These are phyloP conservation scores for Pipra filicauda DNA, from an alignment of 2,113 vertebrate species.

Conservation along the genomic window DNA sequence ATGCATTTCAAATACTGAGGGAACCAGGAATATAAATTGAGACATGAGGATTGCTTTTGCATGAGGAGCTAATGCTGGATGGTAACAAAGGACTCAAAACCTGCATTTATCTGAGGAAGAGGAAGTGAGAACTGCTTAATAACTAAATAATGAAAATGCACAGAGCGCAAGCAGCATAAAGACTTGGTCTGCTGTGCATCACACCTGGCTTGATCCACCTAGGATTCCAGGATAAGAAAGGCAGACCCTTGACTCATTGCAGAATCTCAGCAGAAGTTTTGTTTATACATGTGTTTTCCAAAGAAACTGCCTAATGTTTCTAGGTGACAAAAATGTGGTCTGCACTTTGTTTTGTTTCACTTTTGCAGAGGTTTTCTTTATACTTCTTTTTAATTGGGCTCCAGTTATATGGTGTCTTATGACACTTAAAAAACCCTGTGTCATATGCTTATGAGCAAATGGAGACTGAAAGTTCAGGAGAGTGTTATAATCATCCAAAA, in stretches of 20 bases:
- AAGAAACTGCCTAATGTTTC: not conserved
- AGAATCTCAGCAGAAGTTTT: not conserved
- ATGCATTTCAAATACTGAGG: not conserved
- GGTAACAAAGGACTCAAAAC: not conserved
- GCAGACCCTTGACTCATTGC: not conserved
- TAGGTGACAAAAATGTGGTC: not conserved
- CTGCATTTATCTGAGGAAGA: not conserved
- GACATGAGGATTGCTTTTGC: not conserved
- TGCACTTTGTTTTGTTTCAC: not conserved
- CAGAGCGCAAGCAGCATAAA: not conserved
- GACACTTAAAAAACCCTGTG: not conserved
- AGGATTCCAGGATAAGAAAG: not conserved
- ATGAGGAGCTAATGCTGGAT: not conserved
- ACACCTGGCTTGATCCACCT: not conserved
- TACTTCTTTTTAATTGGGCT: not conserved
- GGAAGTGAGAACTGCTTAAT: not conserved
- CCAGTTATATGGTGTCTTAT: not conserved
- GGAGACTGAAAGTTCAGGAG: not conserved
- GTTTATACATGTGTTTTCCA: not conserved
- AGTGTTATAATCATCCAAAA: not conserved
- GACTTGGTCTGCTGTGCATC: not conserved
- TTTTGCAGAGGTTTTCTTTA: not conserved
- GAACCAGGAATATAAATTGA: not conserved
- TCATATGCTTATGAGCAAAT: not conserved
- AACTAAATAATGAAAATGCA: not conserved